phyloP scores from a whole-genome alignment of 2,113 vertebrate genomes.

The Crotalus viridis region DNA sequence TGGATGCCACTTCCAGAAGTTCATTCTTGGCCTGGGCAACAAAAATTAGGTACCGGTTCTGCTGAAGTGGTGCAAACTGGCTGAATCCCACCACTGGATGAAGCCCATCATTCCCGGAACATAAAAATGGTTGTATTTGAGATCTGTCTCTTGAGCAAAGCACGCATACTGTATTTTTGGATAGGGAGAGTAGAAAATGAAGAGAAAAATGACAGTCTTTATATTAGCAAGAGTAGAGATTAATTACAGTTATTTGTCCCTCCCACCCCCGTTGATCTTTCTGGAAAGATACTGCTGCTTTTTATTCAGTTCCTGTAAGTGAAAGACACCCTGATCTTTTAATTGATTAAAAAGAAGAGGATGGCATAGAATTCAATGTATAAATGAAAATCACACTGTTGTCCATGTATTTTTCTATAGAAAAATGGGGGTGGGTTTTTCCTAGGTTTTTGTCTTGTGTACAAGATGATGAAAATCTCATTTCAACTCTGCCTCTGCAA shows the following conservation, averaged over 20 bases:
- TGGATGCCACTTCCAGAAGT: too few species aligned
- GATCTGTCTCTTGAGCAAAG: background rate
- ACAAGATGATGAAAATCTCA: background rate
- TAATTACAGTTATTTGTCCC: background rate
- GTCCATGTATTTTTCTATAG: background rate
- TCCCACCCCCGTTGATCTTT: background rate
- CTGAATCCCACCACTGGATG: background rate
- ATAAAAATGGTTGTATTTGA: background rate
- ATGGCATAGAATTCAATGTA: background rate
- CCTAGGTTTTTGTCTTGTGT: background rate
- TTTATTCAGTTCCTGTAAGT: background rate
- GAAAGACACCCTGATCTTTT: background rate
- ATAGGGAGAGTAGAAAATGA: background rate
- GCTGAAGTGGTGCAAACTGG: too few species aligned
- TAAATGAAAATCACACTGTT: background rate
- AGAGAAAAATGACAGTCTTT: background rate
- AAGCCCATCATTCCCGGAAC: background rate
- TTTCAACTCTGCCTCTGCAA: constrained; percentile 5
- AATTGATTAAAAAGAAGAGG: background rate
- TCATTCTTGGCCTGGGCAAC: too few species aligned
- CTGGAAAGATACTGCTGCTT: background rate
- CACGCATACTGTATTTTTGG: background rate
- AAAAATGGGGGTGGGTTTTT: background rate
- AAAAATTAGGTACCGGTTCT: too few species aligned
- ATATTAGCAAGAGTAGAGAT: background rate